A percentile compares a stretch with the other conserved stretches of the same genome.
These are phyloP conservation scores for Falco punctatus DNA, from an alignment of 2,113 vertebrate genomes.

Conservation along the genomic window DNA sequence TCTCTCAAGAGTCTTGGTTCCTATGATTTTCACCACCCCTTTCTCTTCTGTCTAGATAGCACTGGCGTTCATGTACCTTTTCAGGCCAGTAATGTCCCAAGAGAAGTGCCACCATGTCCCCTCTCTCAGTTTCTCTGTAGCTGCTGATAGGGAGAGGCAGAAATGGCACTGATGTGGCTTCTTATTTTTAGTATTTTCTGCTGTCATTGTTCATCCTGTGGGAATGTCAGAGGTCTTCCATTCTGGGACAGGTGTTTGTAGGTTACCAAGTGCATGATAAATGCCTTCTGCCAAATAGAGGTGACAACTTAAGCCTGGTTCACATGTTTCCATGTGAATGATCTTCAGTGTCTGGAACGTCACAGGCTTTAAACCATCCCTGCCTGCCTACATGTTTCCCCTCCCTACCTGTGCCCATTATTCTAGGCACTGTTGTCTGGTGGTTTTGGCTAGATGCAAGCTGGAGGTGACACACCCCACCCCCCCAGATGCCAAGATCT, in stretches of 20 bases:
- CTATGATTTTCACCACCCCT: rapidly evolving
- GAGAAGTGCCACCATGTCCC: not conserved
- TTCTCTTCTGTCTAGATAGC: not conserved
- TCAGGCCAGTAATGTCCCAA: not conserved
- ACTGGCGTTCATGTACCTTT: not conserved
- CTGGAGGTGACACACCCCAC: not conserved
- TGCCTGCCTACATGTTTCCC: not conserved
- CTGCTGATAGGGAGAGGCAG: not conserved
- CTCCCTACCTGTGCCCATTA: not conserved
- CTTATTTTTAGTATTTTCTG: not conserved
- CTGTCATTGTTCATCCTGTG: not conserved
- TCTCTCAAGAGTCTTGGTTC: not conserved
- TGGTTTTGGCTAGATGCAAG: not conserved
- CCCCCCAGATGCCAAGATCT: not conserved
- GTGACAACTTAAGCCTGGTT: not conserved
- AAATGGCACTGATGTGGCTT: not conserved
- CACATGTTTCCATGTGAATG: not conserved
- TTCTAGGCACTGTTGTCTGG: not conserved
- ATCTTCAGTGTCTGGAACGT: not conserved
- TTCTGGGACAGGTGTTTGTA: not conserved
- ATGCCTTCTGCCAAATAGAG: not conserved
- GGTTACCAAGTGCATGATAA: not conserved
- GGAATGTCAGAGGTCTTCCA: not conserved
- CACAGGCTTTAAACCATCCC: not conserved
- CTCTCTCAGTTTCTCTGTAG: not conserved